Conservation (phyloP, 2,797 vertebrate species). For the Gobionotothen gibberifrons region DNA sequence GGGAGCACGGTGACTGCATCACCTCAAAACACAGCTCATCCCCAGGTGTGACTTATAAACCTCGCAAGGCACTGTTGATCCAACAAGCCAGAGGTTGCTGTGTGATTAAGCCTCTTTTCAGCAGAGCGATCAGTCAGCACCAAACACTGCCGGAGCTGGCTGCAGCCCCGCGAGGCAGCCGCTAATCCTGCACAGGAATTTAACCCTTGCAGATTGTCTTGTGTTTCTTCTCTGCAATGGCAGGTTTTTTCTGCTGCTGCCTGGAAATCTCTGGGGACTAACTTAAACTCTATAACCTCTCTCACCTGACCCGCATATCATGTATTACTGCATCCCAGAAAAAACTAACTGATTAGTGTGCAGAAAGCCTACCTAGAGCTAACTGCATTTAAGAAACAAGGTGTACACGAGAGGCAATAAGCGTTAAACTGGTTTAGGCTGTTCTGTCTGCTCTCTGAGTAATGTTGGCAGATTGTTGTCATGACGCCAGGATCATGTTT, state of each 20-base stretch:
- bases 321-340: constrained; percentile 30
- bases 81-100: constrained; percentile 83
- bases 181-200: constrained; percentile 81
- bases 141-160: constrained; percentile 71
- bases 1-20: constrained; percentile 66
- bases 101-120: constrained; percentile 85
- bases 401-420: constrained; percentile 5
- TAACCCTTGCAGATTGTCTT: constrained; percentile 73
- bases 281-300: constrained; percentile 52
- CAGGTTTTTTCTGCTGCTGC: constrained; percentile 10
- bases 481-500: constrained; percentile 58
- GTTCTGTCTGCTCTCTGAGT: constrained; percentile 71
- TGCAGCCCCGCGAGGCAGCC: constrained; percentile 74
- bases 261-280: constrained; percentile 26
- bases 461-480: constrained; percentile 66
- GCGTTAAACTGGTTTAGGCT: constrained; percentile 76
- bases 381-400: constrained; percentile 38
- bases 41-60: constrained; percentile 75
- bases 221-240: constrained; percentile 29
- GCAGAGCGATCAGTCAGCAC: constrained; percentile 80
- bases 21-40: constrained; percentile 71
- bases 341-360: constrained; percentile 69
- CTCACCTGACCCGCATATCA: constrained; percentile 29
- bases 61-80: constrained; percentile 79
- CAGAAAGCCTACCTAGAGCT: constrained; percentile 49